phyloP scores from a whole-genome alignment of 1,140 invertebrate genomes.

The Lordiphosa stackelbergi region DNA sequence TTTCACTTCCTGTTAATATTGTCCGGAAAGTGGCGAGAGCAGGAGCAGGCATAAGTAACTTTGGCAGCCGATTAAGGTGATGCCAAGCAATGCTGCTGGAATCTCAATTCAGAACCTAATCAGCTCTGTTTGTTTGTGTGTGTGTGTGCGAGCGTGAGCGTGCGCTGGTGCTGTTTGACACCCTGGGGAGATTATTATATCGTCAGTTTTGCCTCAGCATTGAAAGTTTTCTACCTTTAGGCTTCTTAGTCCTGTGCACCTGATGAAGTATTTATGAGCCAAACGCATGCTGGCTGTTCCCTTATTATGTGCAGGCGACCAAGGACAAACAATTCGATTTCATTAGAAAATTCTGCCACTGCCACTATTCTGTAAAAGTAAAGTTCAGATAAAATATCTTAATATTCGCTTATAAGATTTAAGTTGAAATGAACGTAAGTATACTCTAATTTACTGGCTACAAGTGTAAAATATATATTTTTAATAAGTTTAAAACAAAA shows the following conservation, averaged over 20 bases:
- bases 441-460: too few species aligned
- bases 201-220: conserved; percentile 45
- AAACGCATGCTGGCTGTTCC: conserved; percentile 30
- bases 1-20: conserved; percentile 76
- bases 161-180: conserved; percentile 18
- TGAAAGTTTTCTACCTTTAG: conserved; percentile 54
- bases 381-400: background rate
- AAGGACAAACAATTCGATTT: conserved; percentile 11
- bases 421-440: too few species aligned
- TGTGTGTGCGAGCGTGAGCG: background rate
- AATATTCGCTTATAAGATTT: too few species aligned
- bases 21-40: conserved; percentile 21
- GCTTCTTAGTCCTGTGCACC: conserved; percentile 45
- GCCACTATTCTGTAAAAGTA: background rate
- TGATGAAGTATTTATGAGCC: conserved; percentile 70
- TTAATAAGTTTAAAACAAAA: too few species aligned
- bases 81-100: conserved; percentile 65
- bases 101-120: conserved; percentile 63
- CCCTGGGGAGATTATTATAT: conserved; percentile 73
- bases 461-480: too few species aligned
- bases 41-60: conserved; percentile 66
- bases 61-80: conserved; percentile 75
- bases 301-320: conserved; percentile 3
- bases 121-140: conserved; percentile 27
- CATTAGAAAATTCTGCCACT: background rate